Conservation (phyloP, 2,113 vertebrate species). For the Geococcyx californianus region DNA sequence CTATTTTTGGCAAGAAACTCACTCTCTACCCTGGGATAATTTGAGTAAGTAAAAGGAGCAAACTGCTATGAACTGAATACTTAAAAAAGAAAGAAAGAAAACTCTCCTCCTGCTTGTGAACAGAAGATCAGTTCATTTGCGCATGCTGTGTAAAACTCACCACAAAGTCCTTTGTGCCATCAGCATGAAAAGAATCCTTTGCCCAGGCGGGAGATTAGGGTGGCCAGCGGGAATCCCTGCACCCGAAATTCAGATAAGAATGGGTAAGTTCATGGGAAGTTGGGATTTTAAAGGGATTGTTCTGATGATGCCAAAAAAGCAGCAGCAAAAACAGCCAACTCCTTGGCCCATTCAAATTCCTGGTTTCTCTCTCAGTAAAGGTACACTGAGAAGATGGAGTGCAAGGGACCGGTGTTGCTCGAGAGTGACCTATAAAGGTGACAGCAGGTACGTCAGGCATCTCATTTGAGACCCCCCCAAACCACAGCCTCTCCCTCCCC, state of each 20-base stretch:
- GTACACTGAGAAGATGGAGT: accelerated
- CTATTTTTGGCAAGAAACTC: slow-evolving; percentile 52
- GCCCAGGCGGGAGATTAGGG: slow-evolving; percentile 50
- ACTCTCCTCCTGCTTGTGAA: slow-evolving; percentile 32
- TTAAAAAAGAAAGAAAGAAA: slow-evolving; percentile 14
- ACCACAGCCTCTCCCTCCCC: neutral
- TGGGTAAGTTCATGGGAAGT: slow-evolving; percentile 67
- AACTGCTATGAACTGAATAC: slow-evolving; percentile 37
- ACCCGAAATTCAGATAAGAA: slow-evolving; percentile 68
- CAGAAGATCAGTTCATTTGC: slow-evolving; percentile 41
- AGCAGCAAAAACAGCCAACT: neutral
- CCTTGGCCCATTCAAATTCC: neutral
- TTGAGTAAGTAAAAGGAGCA: slow-evolving; percentile 39
- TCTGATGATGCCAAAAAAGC: slow-evolving; percentile 52
- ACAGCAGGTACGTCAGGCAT: neutral
- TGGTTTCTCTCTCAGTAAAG: neutral
- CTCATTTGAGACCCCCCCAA: accelerated
- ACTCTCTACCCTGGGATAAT: slow-evolving; percentile 1
- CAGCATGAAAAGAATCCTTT: slow-evolving; percentile 56
- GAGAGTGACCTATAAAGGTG: accelerated
- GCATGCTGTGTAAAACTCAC: slow-evolving; percentile 45
- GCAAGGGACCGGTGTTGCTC: neutral
- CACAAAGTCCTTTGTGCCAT: slow-evolving; percentile 60
- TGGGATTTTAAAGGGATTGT: slow-evolving; percentile 61
- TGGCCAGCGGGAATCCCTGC: slow-evolving; percentile 65